These are phyloP conservation scores for Aphodius granarius DNA, from an alignment of 2,888 invertebrate species.

Conservation along the genomic window DNA sequence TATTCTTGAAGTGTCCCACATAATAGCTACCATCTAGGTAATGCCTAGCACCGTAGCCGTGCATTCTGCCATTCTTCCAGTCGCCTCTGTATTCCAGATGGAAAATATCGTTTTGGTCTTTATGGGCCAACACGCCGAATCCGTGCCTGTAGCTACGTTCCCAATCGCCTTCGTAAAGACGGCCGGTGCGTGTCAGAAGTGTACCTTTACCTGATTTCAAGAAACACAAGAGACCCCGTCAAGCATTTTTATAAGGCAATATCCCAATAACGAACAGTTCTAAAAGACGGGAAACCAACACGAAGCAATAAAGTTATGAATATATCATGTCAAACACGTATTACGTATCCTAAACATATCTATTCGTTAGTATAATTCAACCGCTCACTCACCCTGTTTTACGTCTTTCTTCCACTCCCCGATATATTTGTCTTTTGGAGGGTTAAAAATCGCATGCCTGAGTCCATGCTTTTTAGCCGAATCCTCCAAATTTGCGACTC, in stretches of 20 bases:
- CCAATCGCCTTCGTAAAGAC: slow-evolving; percentile 68
- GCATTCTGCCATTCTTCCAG: slow-evolving; percentile 61
- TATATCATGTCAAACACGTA: background rate
- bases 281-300: background rate
- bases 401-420: slow-evolving; percentile 64
- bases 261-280: background rate
- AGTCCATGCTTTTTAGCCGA: slow-evolving; percentile 60
- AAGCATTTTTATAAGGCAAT: background rate
- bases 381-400: slow-evolving; percentile 45
- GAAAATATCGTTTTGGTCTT: slow-evolving; percentile 53
- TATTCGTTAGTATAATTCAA: background rate
- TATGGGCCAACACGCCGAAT: slow-evolving; percentile 58
- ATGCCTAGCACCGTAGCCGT: slow-evolving; percentile 62
- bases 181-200: slow-evolving; percentile 54
- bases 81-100: slow-evolving; percentile 60
- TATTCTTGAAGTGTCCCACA: slow-evolving; percentile 60
- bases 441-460: slow-evolving; percentile 60
- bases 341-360: background rate
- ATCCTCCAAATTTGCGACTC: slow-evolving; percentile 52
- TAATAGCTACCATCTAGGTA: slow-evolving; percentile 62
- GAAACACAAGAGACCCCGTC: background rate
- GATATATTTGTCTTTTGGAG: slow-evolving; percentile 57
- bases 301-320: background rate
- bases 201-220: slow-evolving; percentile 56
- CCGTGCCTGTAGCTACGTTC: slow-evolving; percentile 60